Base-by-base conservation (phyloP, 2,888 invertebrate species). In the Acrobasis consociella region DNA sequence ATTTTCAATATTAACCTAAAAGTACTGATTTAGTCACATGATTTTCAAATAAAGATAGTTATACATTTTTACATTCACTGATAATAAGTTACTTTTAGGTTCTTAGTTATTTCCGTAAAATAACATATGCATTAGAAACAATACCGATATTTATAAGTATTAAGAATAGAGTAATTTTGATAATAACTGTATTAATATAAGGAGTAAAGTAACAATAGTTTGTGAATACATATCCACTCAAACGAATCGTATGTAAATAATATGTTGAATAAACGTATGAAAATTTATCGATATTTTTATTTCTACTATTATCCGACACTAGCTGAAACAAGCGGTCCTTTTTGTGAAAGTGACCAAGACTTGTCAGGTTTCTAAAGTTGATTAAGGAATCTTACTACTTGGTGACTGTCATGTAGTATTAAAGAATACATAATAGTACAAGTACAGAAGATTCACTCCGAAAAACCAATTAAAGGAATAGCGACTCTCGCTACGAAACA, bases 151-250 rank as follows among this genome's bases (percentile, higher is more conserved):
- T 51, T 51, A 50, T 59, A 66, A 58, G 56, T 60, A 17, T 51
- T 67, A 31, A 5, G 31, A 31, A 31, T 31, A 74, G 62, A 67
- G 67, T 78, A 78, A 70, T 73, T 79, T 81, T 80, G 73, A 75
- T 82, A 81, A 79, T 71, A 69, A 68, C 71, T 76, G 62, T 66
- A 65, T 64, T 67, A 31, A 31, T 31, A 7, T 31, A 70, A 51
- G 49, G 52, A 53, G 5, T 62, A 60, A 60, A 60, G 58, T 55
- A 62, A 64, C 49, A 67, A 67, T 68, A 73, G 71, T 67, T 77
- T 83, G 85, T 84, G 85, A 81, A 86, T 81, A 86, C 87, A 87
- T 86, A 86, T 87, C 86, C 72, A 64, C 64, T 58, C 73, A 67
- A 73, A 80, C 70, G 70, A 79, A 70, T 73, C 83, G 83, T 85